Base-by-base conservation (phyloP, 1,140 invertebrate species). In the Sogatella furcifera region DNA sequence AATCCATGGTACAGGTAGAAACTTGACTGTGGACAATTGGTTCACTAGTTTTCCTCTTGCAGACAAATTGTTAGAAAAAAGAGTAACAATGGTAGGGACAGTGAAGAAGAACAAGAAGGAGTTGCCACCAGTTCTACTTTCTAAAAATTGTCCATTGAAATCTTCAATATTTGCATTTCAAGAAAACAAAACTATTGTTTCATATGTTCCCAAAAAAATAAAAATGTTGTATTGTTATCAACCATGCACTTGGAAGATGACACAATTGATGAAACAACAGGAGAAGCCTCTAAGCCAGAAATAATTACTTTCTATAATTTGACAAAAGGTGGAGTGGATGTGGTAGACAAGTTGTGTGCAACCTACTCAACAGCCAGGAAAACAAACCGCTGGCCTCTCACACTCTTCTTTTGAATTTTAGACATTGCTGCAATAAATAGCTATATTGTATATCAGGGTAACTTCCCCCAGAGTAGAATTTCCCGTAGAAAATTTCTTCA, bases 281-380 rank as follows among this genome's bases (percentile, higher is more conserved):
- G 31, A 52, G 44, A 59, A 17, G 22, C 31, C 10, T 15, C 63
- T 21, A 72, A 72, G 56, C 69, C 69, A 15, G 65, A 71, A 41
- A 69, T 74, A 14, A 66, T 72, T 11, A 65, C 53, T 2, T 66
- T 62, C 59, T 73, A 75, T 52, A 71, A 76, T 59, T 10, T 9
- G 15, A 72, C 70, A 8, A 75, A 76, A 65, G 67, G 64, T 24
- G 70, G 68, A 21, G 72, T 75, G 0, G 74, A 74, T 60, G 60
- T 53, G 11, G 60, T 70, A n/a, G 70, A 73, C 64, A 55, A 72
- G 59, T 56, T 70, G 57, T 60, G 57, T 49, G 61, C 62, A 2
- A 31, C 17, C 8, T 70, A 68, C 53, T 63, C 57, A 24, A 52
- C 54, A 28, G 17, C 53, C 11, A 14, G 70, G 54, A 62, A 28